Base-by-base conservation (phyloP, 2,797 vertebrate species). In the Chelon labrosus region DNA sequence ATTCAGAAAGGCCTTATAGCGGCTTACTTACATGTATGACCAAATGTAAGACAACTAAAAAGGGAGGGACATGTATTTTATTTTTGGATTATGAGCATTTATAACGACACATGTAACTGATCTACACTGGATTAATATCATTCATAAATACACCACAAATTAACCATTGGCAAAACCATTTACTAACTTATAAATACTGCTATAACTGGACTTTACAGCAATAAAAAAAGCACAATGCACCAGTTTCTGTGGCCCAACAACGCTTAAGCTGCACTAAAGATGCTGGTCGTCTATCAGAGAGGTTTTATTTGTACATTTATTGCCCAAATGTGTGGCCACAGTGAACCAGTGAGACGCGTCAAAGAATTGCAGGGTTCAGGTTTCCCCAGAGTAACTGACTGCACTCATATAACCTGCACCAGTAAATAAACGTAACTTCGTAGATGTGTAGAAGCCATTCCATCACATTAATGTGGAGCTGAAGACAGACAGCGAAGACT, bases 371-470 rank as follows among this genome's bases (percentile, higher is more conserved):
- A 68, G 47, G 11, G 10, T 42, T 73, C 31, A 55, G 39, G 25
- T 3, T 20, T 56, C 47, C 22, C 8, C 12, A 7, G 19, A 59
- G 54, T 80, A 73, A 75, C 57, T 66, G 58, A 20, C 59, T 42
- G n/a, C 16, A 17, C 55, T 72, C 25, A 13, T 10, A 25, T 55
- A 70, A 31, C 16, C 39, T 37, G 37, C 56, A 55, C n/a, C 20
- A 22, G 47, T 59, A 65, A 56, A 74, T 39, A 60, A 52, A 75
- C 38, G 4, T 17, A 57, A 62, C 50, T 46, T 9, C 38, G 37
- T 60, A 53, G 57, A 64, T 19, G 31, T 22, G 22, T 22, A 50
- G 39, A 51, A 50, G 60, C 68, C 14, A 20, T 49, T 38, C 0
- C 17, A 22, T 49, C 38, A 20, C 12, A 42, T 38, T 52, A 61